phyloP scores from a whole-genome alignment of 2,113 vertebrate genomes.

The Gasterosteus aculeatus region DNA sequence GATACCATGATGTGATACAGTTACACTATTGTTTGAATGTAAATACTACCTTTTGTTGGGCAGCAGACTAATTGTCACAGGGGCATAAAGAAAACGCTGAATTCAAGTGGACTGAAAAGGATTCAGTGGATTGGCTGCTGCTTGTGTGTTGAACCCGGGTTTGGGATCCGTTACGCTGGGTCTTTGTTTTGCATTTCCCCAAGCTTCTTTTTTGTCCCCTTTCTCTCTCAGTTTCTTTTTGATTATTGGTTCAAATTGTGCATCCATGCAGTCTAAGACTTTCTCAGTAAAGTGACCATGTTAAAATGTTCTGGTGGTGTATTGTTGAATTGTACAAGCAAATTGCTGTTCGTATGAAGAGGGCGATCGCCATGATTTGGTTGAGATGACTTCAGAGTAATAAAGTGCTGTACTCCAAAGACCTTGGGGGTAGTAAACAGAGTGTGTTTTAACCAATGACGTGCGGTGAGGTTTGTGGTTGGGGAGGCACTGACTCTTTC shows the following conservation, averaged over 20 bases:
- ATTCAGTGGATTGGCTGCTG: conserved; percentile 53
- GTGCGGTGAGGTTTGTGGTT: not conserved
- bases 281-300: conserved; percentile 70
- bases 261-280: conserved; percentile 66
- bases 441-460: not conserved
- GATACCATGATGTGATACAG: conserved; percentile 27
- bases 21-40: conserved; percentile 42
- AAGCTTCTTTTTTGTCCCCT: conserved; percentile 61
- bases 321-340: conserved; percentile 63
- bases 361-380: not conserved
- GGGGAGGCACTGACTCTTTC: too few relatives aligned
- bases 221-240: conserved; percentile 62
- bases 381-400: not conserved
- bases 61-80: conserved; percentile 34
- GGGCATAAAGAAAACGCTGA: conserved; percentile 39
- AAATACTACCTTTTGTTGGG: conserved; percentile 52
- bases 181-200: conserved; percentile 70
- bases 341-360: conserved; percentile 75
- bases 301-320: conserved; percentile 65
- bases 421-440: not conserved
- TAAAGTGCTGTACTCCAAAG: not conserved
- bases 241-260: conserved; percentile 62
- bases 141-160: conserved; percentile 72
- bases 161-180: conserved; percentile 60
- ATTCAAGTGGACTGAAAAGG: conserved; percentile 45